Evolutionary conservation across 2,113 vertebrate genomes (phyloP), one percentile per base, ranked within the genome.

Genomic region (Artemisiospiza belli): DNA sequence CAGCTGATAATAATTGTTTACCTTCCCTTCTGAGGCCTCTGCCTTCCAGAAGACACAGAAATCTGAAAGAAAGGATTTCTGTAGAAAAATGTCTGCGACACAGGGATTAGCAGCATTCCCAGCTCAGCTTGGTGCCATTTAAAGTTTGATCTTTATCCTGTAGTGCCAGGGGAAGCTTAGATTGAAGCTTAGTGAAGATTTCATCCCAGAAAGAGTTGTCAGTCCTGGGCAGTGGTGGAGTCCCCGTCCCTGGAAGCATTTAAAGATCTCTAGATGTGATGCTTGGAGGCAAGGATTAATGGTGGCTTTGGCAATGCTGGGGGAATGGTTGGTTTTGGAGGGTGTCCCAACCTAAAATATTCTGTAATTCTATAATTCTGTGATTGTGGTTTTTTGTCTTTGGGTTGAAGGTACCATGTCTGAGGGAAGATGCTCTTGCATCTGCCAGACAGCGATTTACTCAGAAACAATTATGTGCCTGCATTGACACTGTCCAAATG

Each of bases 181-280:
- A 8, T 27, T 39, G 47, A 24, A 55, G 11, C 9, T 39, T 1
- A 35, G 55, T 47, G 41, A 41, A 41, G 69, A 83, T 15, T 35
- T 9, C 21, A 31, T 27, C 41, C 7, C 27, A 52, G 59, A 28
- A 66, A 59, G 18, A 3, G 14, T 2, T 54, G 41, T 61, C 54
- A 68, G 39, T 22, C 51, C 31, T 33, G 27, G 25, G 14, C 28
- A 46, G 62, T 18, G 41, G 11, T 30, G 62, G 28, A 18, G 30
- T 35, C 13, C 28, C 17, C 54, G 31, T 8, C 9, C 28, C 15
- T 39, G 33, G 10, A 25, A 51, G 28, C 33, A 37, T 67, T 44
- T 52, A 24, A 39, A 17, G 18, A 7, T 0, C 0, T 13, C 15
- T 20, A 5, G 12, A 8, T 25, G 20, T 68, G 87, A 10, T 37